Evolutionary conservation across 1,140 invertebrate species (phyloP), one percentile per base, ranked within the genome.

Genomic region (Trachymyrmex cornetzi): DNA sequence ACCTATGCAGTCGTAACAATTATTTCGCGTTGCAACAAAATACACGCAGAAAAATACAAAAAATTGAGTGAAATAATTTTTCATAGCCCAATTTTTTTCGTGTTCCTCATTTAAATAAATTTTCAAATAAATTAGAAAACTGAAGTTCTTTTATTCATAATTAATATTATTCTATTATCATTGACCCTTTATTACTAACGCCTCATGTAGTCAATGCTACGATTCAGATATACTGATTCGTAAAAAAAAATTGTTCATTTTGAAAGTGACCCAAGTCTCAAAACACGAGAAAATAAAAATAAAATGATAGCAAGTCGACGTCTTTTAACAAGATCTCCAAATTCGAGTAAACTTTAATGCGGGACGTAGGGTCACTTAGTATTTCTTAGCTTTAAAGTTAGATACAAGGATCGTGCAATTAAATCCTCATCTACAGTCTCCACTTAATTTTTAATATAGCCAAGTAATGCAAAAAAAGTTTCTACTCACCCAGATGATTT

Each of bases 401-500:
- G 74, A 75, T 30, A 75, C 55, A 11, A 81, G 66, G 55, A 14
- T 75, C 38, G 69, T 84, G 69, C 69, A 84, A 82, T 82, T n/a
- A 74, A 84, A 44, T 81, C 30, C 19, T 71, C 11, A 19, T 44
- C 50, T 82, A 57, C 34, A 38, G 24, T 53, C 44, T 80, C 38
- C 63, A 67, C 12, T 69, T 69, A 38, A 55, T 53, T 69, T 12
- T 61, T 48, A 82, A 27, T 59, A 53, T 22, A 53, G n/a, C 27
- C 1, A 72, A 55, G 11, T 66, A 66, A 69, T 48, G 34, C 1
- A 48, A 59, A 27, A 14, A 82, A 86, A 88, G 12, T 50, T 75
- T 64, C 12, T 85, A 95, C 95, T 96, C 93, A 96, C 96, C 96
- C 96, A 84, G 96, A 96, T 16, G 94, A 93, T 92, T 95, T 95